A percentile compares a stretch with the other conserved stretches of the same genome.
Conservation (phyloP, 2,797 vertebrate species). For the Arrhamphus sclerolepis region DNA sequence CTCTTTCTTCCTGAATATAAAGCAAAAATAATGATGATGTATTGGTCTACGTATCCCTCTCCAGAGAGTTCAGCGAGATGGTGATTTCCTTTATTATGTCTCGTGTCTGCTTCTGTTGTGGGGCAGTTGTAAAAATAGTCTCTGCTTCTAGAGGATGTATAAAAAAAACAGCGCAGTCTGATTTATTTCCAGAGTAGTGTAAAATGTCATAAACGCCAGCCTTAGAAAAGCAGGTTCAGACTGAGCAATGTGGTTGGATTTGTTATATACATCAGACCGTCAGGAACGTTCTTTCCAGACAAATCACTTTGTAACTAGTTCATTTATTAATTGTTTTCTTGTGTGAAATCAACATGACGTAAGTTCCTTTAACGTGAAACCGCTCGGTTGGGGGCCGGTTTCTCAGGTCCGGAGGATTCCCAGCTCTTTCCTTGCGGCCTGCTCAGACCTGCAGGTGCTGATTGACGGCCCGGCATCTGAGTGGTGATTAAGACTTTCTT, state of each 20-base stretch:
- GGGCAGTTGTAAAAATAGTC: slow-evolving; percentile 82
- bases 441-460: slow-evolving; percentile 77
- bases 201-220: slow-evolving; percentile 80
- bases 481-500: slow-evolving; percentile 82
- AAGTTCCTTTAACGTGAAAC: slow-evolving; percentile 29
- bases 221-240: slow-evolving; percentile 80
- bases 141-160: slow-evolving; percentile 72
- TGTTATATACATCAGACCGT: slow-evolving; percentile 80
- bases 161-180: slow-evolving; percentile 68
- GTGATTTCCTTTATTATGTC: slow-evolving; percentile 83
- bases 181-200: slow-evolving; percentile 79
- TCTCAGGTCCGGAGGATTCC: slow-evolving; percentile 24
- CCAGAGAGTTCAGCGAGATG: slow-evolving; percentile 70
- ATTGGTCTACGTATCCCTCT: slow-evolving; percentile 74
- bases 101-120: slow-evolving; percentile 79
- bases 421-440: slow-evolving; percentile 33
- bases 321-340: slow-evolving; percentile 55
- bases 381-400: slow-evolving; percentile 12
- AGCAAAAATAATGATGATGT: slow-evolving; percentile 81
- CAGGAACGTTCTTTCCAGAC: slow-evolving; percentile 65
- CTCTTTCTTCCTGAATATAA: slow-evolving; percentile 74
- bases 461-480: slow-evolving; percentile 78
- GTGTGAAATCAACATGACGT: slow-evolving; percentile 25
- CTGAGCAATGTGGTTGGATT: slow-evolving; percentile 70
- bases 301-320: slow-evolving; percentile 50